These are phyloP conservation scores for Rostratula benghalensis DNA, from an alignment of 2,113 vertebrate genomes.

Conservation along the genomic window DNA sequence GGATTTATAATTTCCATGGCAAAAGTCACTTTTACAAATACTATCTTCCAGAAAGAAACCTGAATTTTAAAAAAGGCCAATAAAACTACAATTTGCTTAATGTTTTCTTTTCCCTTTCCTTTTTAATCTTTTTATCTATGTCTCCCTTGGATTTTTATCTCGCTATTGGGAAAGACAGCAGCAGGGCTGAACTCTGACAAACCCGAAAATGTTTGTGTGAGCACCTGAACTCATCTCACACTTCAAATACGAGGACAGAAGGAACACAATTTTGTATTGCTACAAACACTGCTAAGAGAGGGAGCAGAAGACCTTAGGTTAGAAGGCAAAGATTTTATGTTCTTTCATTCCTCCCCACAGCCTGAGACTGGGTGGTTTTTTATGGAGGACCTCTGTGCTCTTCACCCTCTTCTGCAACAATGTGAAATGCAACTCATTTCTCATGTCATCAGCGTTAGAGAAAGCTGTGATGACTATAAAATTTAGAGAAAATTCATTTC, in stretches of 20 bases:
- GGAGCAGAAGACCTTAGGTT: not conserved
- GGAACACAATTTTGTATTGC: not conserved
- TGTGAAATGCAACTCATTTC: not conserved
- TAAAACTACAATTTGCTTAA: too few relatives aligned
- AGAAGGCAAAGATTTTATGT: not conserved
- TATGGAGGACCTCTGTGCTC: too few relatives aligned
- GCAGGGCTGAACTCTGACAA: not conserved
- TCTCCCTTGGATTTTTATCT: too few relatives aligned
- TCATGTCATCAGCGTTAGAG: not conserved
- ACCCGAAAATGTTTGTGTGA: not conserved
- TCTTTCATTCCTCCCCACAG: not conserved
- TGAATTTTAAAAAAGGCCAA: too few relatives aligned
- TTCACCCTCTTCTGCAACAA: not conserved
- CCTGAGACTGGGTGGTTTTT: accelerated
- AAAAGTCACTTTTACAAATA: too few relatives aligned
- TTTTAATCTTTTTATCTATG: too few relatives aligned
- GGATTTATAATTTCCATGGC: too few relatives aligned
- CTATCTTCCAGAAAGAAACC: too few relatives aligned
- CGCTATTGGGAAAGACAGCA: too few relatives aligned
- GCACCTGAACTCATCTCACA: not conserved
- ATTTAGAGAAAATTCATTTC: not conserved
- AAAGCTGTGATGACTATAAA: not conserved
- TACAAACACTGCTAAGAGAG: not conserved
- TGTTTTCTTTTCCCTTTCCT: too few relatives aligned
- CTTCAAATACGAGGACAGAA: not conserved